These are phyloP conservation scores for Kryphioiulus occultus DNA, from an alignment of 2,888 invertebrate species.

Conservation along the genomic window DNA sequence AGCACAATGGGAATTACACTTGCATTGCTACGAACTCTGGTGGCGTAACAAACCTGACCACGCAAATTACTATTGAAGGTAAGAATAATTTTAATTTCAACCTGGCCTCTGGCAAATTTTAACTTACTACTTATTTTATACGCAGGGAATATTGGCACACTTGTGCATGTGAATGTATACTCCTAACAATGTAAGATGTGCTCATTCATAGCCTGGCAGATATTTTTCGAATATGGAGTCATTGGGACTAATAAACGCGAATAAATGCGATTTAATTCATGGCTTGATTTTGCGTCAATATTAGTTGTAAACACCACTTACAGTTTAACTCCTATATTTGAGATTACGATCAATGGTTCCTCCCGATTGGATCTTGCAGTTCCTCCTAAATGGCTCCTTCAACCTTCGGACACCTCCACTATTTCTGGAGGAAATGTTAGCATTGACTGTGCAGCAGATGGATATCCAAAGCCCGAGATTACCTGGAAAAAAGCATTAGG, in stretches of 20 bases:
- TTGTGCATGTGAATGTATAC: too few species aligned
- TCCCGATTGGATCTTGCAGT: not conserved
- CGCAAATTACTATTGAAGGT: slow-evolving; percentile 53
- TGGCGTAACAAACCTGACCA: slow-evolving; percentile 52
- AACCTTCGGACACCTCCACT: slow-evolving; percentile 47
- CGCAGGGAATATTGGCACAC: too few species aligned
- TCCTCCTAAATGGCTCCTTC: slow-evolving; percentile 50
- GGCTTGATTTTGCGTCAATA: too few species aligned
- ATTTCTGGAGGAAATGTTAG: slow-evolving; percentile 76
- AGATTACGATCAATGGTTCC: not conserved
- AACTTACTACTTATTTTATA: too few species aligned
- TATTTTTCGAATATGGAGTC: too few species aligned
- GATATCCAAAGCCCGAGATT: slow-evolving; percentile 80
- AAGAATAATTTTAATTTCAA: not conserved
- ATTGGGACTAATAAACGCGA: too few species aligned
- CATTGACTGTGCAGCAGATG: slow-evolving; percentile 81
- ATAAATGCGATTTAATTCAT: too few species aligned
- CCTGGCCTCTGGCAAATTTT: too few species aligned
- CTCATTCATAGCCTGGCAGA: too few species aligned
- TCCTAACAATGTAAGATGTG: too few species aligned
- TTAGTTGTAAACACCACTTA: too few species aligned
- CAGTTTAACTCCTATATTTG: too few species aligned
- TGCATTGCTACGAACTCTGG: slow-evolving; percentile 53
- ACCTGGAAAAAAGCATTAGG: slow-evolving; percentile 74
- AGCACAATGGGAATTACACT: slow-evolving; percentile 53